Conservation (phyloP, 1,140 invertebrate genomes). For the Micrasema minimum region DNA sequence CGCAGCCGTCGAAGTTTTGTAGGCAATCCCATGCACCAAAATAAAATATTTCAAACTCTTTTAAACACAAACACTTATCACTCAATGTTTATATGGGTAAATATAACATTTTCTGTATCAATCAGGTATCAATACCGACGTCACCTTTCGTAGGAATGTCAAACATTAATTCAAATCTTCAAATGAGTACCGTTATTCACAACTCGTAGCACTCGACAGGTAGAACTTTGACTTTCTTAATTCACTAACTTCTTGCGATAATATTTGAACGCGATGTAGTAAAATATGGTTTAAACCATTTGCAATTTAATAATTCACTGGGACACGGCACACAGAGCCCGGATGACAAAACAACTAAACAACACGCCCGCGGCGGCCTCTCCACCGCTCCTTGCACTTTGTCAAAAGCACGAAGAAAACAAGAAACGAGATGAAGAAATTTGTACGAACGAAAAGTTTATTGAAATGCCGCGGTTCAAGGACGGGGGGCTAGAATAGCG, state of each 20-base stretch:
- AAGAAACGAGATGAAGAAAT: constrained; percentile 19
- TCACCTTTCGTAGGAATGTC: constrained; percentile 40
- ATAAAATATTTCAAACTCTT: background rate
- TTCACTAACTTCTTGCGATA: too few relatives aligned
- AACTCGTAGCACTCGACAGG: constrained; percentile 14
- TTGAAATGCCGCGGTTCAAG: constrained; percentile 11
- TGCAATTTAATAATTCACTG: constrained; percentile 3
- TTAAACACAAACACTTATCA: constrained; percentile 4
- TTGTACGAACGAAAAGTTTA: constrained; percentile 17
- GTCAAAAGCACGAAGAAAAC: constrained; percentile 28
- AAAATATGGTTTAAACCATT: background rate
- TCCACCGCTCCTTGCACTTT: constrained; percentile 16
- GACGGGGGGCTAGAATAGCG: constrained; percentile 9
- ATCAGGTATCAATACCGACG: constrained; percentile 20
- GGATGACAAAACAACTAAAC: constrained; percentile 27
- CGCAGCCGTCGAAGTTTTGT: background rate
- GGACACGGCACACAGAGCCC: constrained; percentile 14
- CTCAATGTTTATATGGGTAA: constrained; percentile 5
- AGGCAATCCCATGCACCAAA: constrained; percentile 18
- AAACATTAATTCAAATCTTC: constrained; percentile 23
- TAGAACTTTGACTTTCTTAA: too few relatives aligned
- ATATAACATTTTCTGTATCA: constrained; percentile 21
- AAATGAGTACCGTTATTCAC: constrained; percentile 35
- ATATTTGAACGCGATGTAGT: too few relatives aligned
- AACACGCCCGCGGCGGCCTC: constrained; percentile 28